A percentile compares a stretch with the other conserved stretches of the same genome.
phyloP scores from a whole-genome alignment of 1,140 invertebrate species.

The Lethrus apterus region DNA sequence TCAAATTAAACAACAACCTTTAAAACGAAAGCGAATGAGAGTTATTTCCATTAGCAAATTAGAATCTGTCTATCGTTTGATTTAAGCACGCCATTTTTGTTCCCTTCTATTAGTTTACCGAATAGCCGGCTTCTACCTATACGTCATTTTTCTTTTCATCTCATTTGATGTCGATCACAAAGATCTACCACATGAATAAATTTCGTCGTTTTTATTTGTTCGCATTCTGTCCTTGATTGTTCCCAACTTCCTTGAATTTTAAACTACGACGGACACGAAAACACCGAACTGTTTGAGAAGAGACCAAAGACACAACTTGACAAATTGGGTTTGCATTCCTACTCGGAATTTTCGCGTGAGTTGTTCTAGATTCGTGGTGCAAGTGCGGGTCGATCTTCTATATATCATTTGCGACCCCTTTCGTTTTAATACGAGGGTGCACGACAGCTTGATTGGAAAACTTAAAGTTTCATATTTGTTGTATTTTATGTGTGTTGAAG shows the following conservation, averaged over 20 bases:
- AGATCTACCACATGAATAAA: too few relatives aligned
- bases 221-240: not conserved
- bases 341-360: constrained; percentile 33
- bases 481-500: too few relatives aligned
- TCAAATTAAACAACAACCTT: too few relatives aligned
- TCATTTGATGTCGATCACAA: too few relatives aligned
- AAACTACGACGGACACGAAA: constrained; percentile 15
- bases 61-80: constrained; percentile 22
- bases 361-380: constrained; percentile 21
- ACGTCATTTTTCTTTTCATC: constrained; percentile 20
- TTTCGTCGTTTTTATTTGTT: too few relatives aligned
- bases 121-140: constrained; percentile 17
- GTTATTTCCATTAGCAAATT: constrained; percentile 24
- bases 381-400: constrained; percentile 21
- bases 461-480: too few relatives aligned
- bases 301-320: constrained; percentile 31
- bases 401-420: constrained; percentile 22
- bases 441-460: too few relatives aligned
- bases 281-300: constrained; percentile 30
- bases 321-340: constrained; percentile 38
- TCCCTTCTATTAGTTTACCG: constrained; percentile 19
- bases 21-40: too few relatives aligned
- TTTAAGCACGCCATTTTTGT: constrained; percentile 19
- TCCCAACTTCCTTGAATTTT: not conserved
- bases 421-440: constrained; percentile 11